These are phyloP conservation scores for Spongilla lacustris DNA, from an alignment of 37 sponge, comb jelly and placozoan genomes.

Conservation along the genomic window DNA sequence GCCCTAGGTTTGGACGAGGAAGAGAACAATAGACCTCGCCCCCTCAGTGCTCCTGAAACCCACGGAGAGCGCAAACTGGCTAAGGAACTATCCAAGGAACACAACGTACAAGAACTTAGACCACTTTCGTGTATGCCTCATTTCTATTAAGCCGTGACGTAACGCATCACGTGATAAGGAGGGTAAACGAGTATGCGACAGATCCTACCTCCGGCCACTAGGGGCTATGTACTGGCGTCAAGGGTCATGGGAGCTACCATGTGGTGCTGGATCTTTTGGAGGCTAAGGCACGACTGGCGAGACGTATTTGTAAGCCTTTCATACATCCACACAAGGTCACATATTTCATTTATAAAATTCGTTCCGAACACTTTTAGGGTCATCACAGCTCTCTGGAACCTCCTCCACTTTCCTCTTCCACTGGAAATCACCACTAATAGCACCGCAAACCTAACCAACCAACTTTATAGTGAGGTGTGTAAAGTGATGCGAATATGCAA, in stretches of 20 bases:
- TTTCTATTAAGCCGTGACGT: background rate
- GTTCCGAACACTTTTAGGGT: conserved; percentile 49
- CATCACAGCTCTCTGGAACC: conserved; percentile 65
- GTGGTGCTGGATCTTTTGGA: conserved; percentile 94
- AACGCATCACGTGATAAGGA: background rate
- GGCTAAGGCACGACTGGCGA: conserved; percentile 92
- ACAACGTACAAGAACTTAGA: conserved; percentile 1
- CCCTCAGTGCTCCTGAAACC: conserved; percentile 35
- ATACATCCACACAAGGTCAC: background rate
- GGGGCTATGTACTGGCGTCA: conserved; percentile 40
- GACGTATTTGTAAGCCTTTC: conserved; percentile 73
- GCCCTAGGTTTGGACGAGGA: background rate
- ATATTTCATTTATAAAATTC: background rate
- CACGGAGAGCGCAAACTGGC: background rate
- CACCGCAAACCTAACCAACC: background rate
- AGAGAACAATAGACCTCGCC: background rate
- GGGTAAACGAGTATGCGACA: conserved; percentile 24
- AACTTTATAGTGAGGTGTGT: background rate
- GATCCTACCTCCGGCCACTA: conserved; percentile 42
- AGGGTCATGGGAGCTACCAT: conserved; percentile 82
- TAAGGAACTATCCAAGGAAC: background rate
- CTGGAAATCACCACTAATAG: background rate
- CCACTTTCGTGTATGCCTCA: background rate
- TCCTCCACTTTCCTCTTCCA: conserved; percentile 27
- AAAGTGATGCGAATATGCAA: background rate